A percentile compares a stretch with the other conserved stretches of the same genome.
Conservation (phyloP, 2,113 vertebrate genomes). For the Nannospalax galili region DNA sequence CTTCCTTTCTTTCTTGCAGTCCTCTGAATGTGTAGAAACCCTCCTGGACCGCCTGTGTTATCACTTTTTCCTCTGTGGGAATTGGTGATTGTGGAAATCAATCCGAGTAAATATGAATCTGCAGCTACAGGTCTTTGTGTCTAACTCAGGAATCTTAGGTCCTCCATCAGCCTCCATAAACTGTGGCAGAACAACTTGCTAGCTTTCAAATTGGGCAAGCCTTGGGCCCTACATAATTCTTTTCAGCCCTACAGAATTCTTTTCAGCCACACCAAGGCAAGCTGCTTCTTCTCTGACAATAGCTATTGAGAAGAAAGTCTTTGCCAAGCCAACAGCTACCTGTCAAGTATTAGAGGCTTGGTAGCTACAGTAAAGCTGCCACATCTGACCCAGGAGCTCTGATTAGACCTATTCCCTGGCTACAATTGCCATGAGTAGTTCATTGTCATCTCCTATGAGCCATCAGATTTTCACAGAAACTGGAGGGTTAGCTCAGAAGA, state of each 20-base stretch:
- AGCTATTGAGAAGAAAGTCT: conserved; percentile 11
- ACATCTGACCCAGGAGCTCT: neutral
- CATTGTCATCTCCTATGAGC: neutral
- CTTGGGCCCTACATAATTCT: neutral
- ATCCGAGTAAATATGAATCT: neutral
- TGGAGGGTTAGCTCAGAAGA: neutral
- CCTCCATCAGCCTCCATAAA: neutral
- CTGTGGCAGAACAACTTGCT: no score
- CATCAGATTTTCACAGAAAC: neutral
- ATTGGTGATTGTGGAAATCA: neutral
- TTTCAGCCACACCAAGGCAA: neutral
- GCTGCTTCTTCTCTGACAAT: neutral
- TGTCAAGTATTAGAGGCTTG: neutral
- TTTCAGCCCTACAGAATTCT: no score
- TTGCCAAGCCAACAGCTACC: neutral
- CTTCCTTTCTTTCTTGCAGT: neutral
- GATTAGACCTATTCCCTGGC: neutral
- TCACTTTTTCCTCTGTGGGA: neutral
- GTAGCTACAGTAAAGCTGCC: neutral
- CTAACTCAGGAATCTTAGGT: neutral
- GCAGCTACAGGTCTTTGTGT: neutral
- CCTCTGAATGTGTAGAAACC: neutral
- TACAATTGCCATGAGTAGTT: neutral
- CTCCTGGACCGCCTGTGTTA: neutral
- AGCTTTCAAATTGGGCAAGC: neutral